Evolutionary conservation across 2,113 vertebrate species (phyloP), one percentile per base, ranked within the genome.

Genomic region (Zosterops borbonicus): DNA sequence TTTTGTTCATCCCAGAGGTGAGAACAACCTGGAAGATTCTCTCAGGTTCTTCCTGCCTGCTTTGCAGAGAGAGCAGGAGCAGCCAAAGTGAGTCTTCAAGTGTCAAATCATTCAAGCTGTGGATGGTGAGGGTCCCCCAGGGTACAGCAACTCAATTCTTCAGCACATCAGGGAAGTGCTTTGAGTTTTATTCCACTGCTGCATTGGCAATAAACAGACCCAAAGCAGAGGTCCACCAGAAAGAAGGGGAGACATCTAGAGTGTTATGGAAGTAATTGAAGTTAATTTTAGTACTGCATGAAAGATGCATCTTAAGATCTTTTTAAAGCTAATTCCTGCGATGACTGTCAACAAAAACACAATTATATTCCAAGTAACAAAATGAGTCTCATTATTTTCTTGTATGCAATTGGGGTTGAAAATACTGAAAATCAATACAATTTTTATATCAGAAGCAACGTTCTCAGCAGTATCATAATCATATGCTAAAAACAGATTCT

Each of bases 401-500:
- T 46, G 19, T 25, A 21, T 25, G 70, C 59, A 78, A 47, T 39
- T 58, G 20, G 21, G 88, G 69, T 5, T 76, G 47, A 64, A 29
- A 90, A 88, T 75, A 53, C 12, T 84, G 44, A 73, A 89, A 78
- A 94, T 68, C 33, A 56, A 11, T 31, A 29, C 29, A 12, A 71
- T 50, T 74, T 91, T 39, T 93, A 90, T 81, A 95, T 91, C 69
- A 28, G 83, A 80, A 90, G 52, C 55, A 92, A 74, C 1, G 0
- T n/a, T 70, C 76, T 87, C 14, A 3, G 31, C 37, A 64, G 28
- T 82, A 87, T 60, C 58, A 77, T 47, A 87, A 75, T 67, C 60
- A 86, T 41, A 93, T 53, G 71, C 33, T 92, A 82, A 84, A 96
- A 97, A 82, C 75, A 95, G 83, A 89, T 73, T 80, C 94, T 96